These are phyloP conservation scores for Halictus rubicundus DNA, from an alignment of 1,140 invertebrate species.

Conservation along the genomic window DNA sequence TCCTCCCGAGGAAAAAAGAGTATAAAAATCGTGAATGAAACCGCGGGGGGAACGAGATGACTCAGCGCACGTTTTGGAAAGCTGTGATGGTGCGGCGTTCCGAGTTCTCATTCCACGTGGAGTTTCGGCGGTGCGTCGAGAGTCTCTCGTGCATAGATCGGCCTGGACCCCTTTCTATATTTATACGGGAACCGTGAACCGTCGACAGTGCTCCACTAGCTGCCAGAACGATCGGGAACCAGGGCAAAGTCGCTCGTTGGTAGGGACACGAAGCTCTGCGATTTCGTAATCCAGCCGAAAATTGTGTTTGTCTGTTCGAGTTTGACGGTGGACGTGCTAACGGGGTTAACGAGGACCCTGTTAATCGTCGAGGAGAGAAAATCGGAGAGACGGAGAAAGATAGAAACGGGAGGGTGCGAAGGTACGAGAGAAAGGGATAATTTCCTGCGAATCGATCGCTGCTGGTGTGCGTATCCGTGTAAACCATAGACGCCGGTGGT, in stretches of 20 bases:
- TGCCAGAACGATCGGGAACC: slow-evolving; percentile 5
- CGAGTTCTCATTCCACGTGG: not conserved
- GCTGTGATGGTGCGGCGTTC: too few relatives aligned
- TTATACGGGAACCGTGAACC: slow-evolving; percentile 1
- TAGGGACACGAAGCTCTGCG: too few relatives aligned
- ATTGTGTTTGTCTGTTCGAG: not conserved
- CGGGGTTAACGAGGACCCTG: not conserved
- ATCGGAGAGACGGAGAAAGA: too few relatives aligned
- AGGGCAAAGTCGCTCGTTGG: not conserved
- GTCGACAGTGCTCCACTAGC: too few relatives aligned
- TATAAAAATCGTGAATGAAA: not conserved
- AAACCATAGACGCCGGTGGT: slow-evolving; percentile 52
- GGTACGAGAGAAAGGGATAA: not conserved
- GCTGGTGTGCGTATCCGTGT: slow-evolving; percentile 51
- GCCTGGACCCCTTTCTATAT: not conserved
- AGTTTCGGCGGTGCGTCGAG: not conserved
- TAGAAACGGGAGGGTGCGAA: not conserved
- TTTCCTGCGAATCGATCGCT: slow-evolving; percentile 54
- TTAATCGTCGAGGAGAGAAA: not conserved
- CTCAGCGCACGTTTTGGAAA: not conserved
- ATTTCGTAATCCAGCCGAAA: not conserved
- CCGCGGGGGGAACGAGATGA: not conserved
- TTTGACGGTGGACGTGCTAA: not conserved
- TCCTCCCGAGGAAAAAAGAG: too few relatives aligned
- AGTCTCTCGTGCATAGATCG: not conserved